These are phyloP conservation scores for Drosophila seclusa DNA, from an alignment of 2,888 invertebrate genomes.

Conservation along the genomic window DNA sequence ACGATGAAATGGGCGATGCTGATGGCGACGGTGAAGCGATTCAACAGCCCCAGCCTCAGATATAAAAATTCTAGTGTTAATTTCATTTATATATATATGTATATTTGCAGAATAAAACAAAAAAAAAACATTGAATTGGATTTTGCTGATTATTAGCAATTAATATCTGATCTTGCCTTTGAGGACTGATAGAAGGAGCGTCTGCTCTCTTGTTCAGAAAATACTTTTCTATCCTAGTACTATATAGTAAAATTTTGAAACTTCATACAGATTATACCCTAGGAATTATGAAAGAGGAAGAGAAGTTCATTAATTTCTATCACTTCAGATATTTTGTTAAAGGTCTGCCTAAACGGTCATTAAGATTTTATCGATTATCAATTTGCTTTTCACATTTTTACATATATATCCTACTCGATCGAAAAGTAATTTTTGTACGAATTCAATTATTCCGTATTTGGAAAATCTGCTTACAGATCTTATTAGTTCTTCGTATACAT, in stretches of 20 bases:
- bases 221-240: neutral
- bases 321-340: neutral
- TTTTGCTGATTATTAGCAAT: neutral
- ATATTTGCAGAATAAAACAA: conserved; percentile 18
- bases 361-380: neutral
- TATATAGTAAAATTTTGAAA: neutral
- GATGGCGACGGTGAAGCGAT: conserved; percentile 83
- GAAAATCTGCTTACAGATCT: neutral
- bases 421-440: neutral
- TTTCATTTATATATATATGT: conserved; percentile 29
- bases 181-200: neutral
- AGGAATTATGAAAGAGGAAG: neutral
- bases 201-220: neutral
- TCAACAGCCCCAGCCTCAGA: conserved; percentile 38
- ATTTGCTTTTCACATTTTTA: neutral
- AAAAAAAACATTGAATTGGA: conserved; percentile 1
- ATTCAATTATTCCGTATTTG: neutral
- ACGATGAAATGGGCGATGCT: conserved; percentile 90
- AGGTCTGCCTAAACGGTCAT: neutral
- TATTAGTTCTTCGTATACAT: neutral
- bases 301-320: neutral
- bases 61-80: conserved; percentile 40
- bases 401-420: neutral
- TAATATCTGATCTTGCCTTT: neutral
- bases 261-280: neutral